Conservation (phyloP, 2,888 invertebrate species). For the Eupithecia tripunctaria region DNA sequence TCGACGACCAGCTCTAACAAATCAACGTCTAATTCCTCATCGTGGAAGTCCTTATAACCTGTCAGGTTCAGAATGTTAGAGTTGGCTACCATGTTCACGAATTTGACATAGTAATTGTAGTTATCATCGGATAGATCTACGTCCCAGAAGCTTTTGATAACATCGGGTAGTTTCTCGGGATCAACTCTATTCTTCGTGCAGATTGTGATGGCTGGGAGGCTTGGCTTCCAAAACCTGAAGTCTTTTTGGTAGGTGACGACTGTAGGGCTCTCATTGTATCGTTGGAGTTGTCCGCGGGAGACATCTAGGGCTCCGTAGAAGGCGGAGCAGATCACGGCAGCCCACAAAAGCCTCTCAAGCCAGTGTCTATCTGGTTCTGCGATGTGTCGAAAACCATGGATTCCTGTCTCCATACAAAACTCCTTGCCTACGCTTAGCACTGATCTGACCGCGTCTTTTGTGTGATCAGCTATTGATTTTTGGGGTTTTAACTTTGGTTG, state of each 20-base stretch:
- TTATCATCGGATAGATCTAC: conserved; percentile 53
- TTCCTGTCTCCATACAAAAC: conserved; percentile 75
- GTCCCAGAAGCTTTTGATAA: conserved; percentile 66
- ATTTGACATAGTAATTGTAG: conserved; percentile 68
- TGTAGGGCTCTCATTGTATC: conserved; percentile 85
- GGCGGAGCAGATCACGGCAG: conserved; percentile 62
- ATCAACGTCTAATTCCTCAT: conserved; percentile 59
- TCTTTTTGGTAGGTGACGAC: conserved; percentile 87
- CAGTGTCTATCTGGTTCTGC: conserved; percentile 72
- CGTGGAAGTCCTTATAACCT: conserved; percentile 64
- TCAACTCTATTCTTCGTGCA: conserved; percentile 77
- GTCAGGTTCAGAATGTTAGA: conserved; percentile 68
- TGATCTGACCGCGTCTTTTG: neutral
- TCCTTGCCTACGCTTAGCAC: conserved; percentile 51
- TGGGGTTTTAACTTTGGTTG: conserved; percentile 10
- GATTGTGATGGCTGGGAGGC: conserved; percentile 84
- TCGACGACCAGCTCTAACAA: conserved; percentile 71
- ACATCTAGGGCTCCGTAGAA: conserved; percentile 74
- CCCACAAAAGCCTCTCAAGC: conserved; percentile 80
- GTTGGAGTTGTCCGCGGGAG: conserved; percentile 80
- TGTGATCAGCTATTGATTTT: conserved; percentile 8
- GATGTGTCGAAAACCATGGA: conserved; percentile 79
- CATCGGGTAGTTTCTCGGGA: conserved; percentile 52
- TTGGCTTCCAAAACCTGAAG: conserved; percentile 85
- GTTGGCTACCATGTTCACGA: conserved; percentile 69